A percentile compares a stretch with the other conserved stretches of the same genome.
Evolutionary conservation across 2,797 vertebrate genomes (phyloP).

Genomic region (Botia almorhae): DNA sequence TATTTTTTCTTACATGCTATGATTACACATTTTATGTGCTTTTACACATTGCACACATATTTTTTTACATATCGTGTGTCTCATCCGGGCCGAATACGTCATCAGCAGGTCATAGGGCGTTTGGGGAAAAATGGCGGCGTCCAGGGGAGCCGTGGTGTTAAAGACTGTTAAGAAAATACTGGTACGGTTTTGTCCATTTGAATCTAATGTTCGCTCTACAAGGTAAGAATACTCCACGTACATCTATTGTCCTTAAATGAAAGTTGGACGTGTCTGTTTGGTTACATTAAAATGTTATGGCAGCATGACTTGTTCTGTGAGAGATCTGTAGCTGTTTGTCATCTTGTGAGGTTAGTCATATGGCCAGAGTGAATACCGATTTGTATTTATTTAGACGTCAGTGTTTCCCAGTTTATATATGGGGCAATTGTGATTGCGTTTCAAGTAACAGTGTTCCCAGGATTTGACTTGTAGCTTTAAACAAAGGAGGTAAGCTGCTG

Average conservation of each 20-base stretch:
- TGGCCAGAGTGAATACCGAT: background rate
- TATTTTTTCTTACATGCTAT: too few species aligned
- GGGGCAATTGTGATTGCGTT: background rate
- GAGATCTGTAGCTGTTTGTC: background rate
- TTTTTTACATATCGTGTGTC: background rate
- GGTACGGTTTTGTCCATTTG: conserved; percentile 89
- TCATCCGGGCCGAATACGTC: background rate
- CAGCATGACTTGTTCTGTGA: background rate
- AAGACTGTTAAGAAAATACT: conserved; percentile 85
- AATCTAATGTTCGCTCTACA: conserved; percentile 85
- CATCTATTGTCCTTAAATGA: background rate
- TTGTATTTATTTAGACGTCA: background rate
- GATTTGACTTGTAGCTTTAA: background rate
- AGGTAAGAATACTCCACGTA: conserved; percentile 75
- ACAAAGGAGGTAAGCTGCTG: background rate
- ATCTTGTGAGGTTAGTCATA: background rate
- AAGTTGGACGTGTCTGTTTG: background rate
- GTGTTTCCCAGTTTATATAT: background rate
- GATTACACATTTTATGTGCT: too few species aligned
- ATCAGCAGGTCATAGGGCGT: conserved; percentile 65
- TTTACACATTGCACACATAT: background rate
- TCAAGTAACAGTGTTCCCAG: background rate
- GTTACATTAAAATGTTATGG: background rate
- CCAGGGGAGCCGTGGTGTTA: conserved; percentile 73
- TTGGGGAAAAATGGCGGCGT: conserved; percentile 70